Evolutionary conservation across 1,140 invertebrate species (phyloP), one percentile per base, ranked within the genome.

Genomic region (Cherax quadricarinatus): DNA sequence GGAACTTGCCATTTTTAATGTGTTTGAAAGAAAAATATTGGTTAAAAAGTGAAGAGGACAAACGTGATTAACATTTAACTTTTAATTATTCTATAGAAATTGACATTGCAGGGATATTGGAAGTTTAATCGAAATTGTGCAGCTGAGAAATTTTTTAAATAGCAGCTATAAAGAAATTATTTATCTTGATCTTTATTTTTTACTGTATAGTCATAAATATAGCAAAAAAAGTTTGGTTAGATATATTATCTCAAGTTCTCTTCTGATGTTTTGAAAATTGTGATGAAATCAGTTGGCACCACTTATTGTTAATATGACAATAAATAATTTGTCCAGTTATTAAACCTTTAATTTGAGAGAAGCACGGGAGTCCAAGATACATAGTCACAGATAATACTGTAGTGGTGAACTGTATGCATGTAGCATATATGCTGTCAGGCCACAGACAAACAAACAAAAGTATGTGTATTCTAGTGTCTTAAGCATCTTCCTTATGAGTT

Each of bases 401-500:
- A 60, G 49, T 30, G 57, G 81, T 83, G 81, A 21, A 60, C 81
- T 60, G 48, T 41, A 60, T 10, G 57, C 51, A n/a, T 83, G 24
- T 83, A 30, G 10, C 24, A 18, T 14, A 60, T 83, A 83, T 30
- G 30, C 16, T 83, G 51, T 83, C 81, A 83, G n/a, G 70, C 70
- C 85, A 86, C 62, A 86, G 85, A 73, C 21, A 73, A 73, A 49
- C 24, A 70, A 53, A 53, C 51, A 57, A 86, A 51, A 86, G 70
- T 75, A 49, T 86, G 85, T 70, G 70, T 51, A 60, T 83, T 86
- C 51, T 75, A 86, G 85, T 86, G 85, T 86, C 81, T 89, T 89
- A 83, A 89, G 66, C 49, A 73, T 83, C 88, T 89, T 89, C 88
- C 88, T 83, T 51, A 30, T 73, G 66, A 83, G 73, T 73, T 84